Evolutionary conservation across 2,113 vertebrate genomes (phyloP), one percentile per base, ranked within the genome.

Genomic region (Ibidorhyncha struthersii): DNA sequence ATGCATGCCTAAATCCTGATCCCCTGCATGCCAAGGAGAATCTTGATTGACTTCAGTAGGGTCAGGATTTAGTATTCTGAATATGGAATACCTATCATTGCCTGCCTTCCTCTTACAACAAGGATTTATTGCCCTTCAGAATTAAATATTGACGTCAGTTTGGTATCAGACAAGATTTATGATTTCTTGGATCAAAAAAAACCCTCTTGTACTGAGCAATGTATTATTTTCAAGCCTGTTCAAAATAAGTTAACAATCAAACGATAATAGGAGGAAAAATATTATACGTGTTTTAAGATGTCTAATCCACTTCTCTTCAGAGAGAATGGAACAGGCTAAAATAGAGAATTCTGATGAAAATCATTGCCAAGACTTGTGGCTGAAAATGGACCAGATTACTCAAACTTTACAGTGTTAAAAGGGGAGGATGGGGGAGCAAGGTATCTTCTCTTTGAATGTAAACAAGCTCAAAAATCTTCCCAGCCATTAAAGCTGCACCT

Each of bases 81-180:
- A 86, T 93, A 95, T 59, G 78, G 84, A 93, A 73, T n/a, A 88
- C 62, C 76, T 87, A 80, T 83, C 91, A 63, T 29, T 72, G 85
- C 84, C 84, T 93, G 95, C 88, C 74, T 88, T 90, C 94, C 59
- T 91, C 84, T 86, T 63, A 70, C 58, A 91, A 67, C 41, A 45
- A 91, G 91, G 93, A 96, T 96, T 95, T 96, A 82, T 95, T 72
- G 82, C 84, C 78, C 74, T 96, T 95, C 87, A 88, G 78, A 93
- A 94, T 96, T 93, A 93, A 93, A 90, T 82, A 94, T 62, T 96
- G 86, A 96, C 36, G 41, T 97, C 93, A 95, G 50, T 63, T 89
- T 94, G 85, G 50, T 79, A 94, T 84, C 81, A 85, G 81, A 50
- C 27, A 79, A 86, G 90, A 95, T 92, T 89, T 89, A 92, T 71